Evolutionary conservation across 1,140 invertebrate genomes (phyloP).

Genomic region (Tachypleus tridentatus): DNA sequence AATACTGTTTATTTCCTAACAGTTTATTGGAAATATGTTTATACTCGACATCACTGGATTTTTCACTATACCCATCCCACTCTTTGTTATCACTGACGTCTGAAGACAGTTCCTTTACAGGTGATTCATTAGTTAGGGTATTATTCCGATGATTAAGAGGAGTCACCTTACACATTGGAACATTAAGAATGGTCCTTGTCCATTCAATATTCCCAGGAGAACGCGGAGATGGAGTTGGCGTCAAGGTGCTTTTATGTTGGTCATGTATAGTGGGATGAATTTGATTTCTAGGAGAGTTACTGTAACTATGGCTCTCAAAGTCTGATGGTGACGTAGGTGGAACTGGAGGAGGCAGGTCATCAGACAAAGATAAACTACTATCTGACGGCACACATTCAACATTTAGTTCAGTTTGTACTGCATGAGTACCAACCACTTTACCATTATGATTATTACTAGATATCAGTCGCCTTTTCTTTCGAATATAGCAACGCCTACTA

Average conservation of each 20-base stretch:
- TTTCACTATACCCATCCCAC: constrained; percentile 50
- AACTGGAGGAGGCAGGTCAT: constrained; percentile 25
- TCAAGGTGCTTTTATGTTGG: constrained; percentile 16
- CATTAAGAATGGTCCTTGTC: constrained; percentile 19
- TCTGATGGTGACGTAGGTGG: constrained; percentile 24
- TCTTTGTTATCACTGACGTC: no score
- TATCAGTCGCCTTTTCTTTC: constrained; percentile 29
- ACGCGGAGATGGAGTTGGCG: constrained; percentile 18
- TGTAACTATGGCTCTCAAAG: constrained; percentile 13
- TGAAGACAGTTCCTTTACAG: constrained; percentile 3
- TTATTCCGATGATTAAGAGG: constrained; percentile 22
- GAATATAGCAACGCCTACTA: constrained; percentile 37
- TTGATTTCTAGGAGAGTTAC: constrained; percentile 33
- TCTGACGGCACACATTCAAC: constrained; percentile 20
- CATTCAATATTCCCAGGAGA: constrained; percentile 26
- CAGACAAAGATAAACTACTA: constrained; percentile 16
- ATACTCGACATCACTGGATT: no score
- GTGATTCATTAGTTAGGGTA: background rate
- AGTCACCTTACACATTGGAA: constrained; percentile 36
- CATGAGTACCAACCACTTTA: constrained; percentile 33
- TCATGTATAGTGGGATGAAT: constrained; percentile 39
- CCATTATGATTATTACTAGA: constrained; percentile 35
- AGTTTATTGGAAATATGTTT: constrained; percentile 28
- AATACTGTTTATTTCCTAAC: no score
- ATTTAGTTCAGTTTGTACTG: constrained; percentile 17